Evolutionary conservation across 2,113 vertebrate species (phyloP).

Genomic region (Thalassoma bifasciatum): DNA sequence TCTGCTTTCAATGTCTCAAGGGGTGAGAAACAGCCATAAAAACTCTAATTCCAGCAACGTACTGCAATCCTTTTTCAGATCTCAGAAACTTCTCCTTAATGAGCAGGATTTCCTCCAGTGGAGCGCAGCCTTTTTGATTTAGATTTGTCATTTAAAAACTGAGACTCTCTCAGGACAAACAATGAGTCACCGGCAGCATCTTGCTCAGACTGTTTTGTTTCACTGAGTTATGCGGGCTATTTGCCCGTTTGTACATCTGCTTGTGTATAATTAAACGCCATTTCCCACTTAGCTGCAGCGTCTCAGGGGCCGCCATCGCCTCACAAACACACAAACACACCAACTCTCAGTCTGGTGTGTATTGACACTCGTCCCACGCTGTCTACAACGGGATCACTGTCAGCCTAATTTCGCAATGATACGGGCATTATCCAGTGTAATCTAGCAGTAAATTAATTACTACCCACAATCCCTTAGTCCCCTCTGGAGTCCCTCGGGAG

Average conservation of each 20-base stretch:
- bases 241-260: constrained; percentile 70
- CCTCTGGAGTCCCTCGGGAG: constrained; percentile 58
- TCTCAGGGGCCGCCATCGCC: constrained; percentile 60
- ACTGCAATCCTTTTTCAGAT: neutral
- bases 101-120: neutral
- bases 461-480: constrained; percentile 67
- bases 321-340: constrained; percentile 48
- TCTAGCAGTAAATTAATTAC: constrained; percentile 84
- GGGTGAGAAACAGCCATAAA: no score
- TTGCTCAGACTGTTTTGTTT: constrained; percentile 58
- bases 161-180: neutral
- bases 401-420: constrained; percentile 78
- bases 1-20: no score
- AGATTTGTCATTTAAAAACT: neutral
- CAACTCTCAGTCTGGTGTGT: constrained; percentile 30
- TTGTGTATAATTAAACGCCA: constrained; percentile 75
- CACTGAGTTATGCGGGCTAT: constrained; percentile 57
- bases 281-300: constrained; percentile 63
- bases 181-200: constrained; percentile 12
- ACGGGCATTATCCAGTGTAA: constrained; percentile 80
- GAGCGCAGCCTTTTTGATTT: neutral
- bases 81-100: neutral
- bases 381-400: constrained; percentile 63
- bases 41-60: no score
- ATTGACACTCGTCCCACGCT: constrained; percentile 41